Evolutionary conservation across 2,888 invertebrate genomes (phyloP).

Genomic region (Leptopilina drosophilae): DNA sequence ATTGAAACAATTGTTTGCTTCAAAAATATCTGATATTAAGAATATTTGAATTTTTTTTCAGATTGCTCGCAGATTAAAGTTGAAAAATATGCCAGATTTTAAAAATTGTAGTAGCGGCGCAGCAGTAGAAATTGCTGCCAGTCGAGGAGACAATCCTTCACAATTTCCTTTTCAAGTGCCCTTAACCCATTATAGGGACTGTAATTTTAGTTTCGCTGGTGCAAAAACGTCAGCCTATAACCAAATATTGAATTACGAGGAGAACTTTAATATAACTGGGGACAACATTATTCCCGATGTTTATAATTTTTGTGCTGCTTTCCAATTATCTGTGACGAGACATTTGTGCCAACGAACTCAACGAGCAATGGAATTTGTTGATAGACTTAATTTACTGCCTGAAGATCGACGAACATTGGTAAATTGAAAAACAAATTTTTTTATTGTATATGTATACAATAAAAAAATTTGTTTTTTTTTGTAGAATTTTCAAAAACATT

Average conservation of each 20-base stretch:
- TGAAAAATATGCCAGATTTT: constrained; percentile 87
- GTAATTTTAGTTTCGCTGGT: constrained; percentile 95
- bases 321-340: constrained; percentile 85
- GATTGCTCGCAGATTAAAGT: constrained; percentile 89
- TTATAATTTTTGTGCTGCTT: constrained; percentile 90
- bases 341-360: constrained; percentile 91
- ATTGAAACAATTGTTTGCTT: too few species aligned
- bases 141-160: constrained; percentile 81
- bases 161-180: constrained; percentile 84
- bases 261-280: constrained; percentile 80
- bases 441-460: too few species aligned
- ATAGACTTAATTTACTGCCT: constrained; percentile 81
- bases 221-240: constrained; percentile 82
- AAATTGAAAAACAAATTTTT: too few species aligned
- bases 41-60: constrained; percentile 67
- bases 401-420: constrained; percentile 80
- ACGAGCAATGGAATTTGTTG: constrained; percentile 88
- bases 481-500: too few species aligned
- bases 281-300: constrained; percentile 86
- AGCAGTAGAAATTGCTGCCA: constrained; percentile 91
- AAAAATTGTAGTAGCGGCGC: constrained; percentile 88
- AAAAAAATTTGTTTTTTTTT: too few species aligned
- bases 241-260: constrained; percentile 81
- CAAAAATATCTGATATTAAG: too few species aligned
- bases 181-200: constrained; percentile 83